phyloP scores from a whole-genome alignment of 2,797 vertebrate species.

The Sebastes paucispinis region DNA sequence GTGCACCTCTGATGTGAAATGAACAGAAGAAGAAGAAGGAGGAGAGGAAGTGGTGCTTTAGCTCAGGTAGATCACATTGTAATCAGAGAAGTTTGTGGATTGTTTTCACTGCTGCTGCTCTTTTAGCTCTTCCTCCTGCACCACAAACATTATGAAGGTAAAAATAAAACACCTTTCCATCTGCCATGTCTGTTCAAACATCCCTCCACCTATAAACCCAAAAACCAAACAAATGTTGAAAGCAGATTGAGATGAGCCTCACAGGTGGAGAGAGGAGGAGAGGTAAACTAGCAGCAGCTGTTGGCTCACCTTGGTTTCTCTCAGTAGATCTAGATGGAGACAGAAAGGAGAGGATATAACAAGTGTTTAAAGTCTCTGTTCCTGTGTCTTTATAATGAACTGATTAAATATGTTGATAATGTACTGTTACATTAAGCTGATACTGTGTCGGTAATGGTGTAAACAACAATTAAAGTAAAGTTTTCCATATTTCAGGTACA shows the following conservation, averaged over 20 bases:
- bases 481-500: background rate
- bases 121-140: background rate
- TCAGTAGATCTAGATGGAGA: background rate
- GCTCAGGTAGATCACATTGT: background rate
- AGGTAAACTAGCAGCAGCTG: background rate
- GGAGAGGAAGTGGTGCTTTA: background rate
- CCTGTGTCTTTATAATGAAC: background rate
- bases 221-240: background rate
- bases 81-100: too few relatives aligned
- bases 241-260: background rate
- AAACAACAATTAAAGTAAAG: too few relatives aligned
- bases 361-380: background rate
- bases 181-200: background rate
- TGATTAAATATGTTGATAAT: background rate
- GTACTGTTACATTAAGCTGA: too few relatives aligned
- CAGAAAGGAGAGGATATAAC: background rate
- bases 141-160: background rate
- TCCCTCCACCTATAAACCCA: too few relatives aligned
- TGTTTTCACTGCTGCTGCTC: background rate
- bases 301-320: background rate
- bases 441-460: too few relatives aligned
- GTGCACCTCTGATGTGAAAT: background rate
- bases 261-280: background rate
- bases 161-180: background rate
- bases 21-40: background rate